Conservation (phyloP, 1,140 invertebrate species). For the Archivesica marissinica region DNA sequence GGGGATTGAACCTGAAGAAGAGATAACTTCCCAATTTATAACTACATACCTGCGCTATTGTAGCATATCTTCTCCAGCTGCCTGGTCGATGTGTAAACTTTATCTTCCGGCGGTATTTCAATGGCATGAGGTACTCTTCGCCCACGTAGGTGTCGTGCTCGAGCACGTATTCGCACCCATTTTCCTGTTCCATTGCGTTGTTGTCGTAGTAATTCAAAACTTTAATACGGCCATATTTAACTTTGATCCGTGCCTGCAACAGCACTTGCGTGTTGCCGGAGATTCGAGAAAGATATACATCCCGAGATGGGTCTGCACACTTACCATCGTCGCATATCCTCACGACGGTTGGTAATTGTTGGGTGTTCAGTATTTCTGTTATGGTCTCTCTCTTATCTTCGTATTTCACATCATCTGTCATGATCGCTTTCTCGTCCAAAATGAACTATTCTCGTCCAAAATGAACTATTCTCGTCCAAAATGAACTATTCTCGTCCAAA, state of each 20-base stretch:
- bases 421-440: no score
- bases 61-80: conserved; percentile 7
- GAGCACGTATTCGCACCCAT: neutral
- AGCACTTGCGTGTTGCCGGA: neutral
- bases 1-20: no score
- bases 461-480: no score
- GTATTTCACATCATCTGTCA: neutral
- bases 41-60: neutral
- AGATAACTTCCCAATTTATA: no score
- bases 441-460: no score
- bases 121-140: neutral
- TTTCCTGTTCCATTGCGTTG: neutral
- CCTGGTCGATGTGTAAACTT: conserved; percentile 8
- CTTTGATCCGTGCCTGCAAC: neutral
- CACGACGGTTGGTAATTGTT: neutral
- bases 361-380: neutral
- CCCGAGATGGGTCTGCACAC: no score
- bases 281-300: no score
- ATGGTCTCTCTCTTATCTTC: neutral
- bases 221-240: conserved; percentile 13
- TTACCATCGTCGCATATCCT: no score
- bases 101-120: neutral
- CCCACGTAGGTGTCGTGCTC: conserved; percentile 24
- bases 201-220: conserved; percentile 20
- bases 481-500: no score